Base-by-base conservation (phyloP, 2,113 vertebrate genomes). In the Coptodon bakossiorum region DNA sequence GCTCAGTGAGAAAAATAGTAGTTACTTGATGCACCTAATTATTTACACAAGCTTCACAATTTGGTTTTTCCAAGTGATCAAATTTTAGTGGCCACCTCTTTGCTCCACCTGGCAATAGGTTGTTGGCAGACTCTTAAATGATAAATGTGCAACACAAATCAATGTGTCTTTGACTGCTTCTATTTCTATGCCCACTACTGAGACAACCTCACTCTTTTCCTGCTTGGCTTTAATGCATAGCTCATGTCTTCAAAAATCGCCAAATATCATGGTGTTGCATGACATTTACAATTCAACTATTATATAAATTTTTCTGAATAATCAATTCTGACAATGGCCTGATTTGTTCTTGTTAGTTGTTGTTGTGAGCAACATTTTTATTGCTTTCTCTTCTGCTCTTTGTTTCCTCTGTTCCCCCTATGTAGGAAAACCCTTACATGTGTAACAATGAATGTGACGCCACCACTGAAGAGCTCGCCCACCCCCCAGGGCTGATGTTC, bases 381-480 rank as follows among this genome's bases (percentile, higher is more conserved):
- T 86, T 16, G 1, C 8, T 50, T 53, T 68, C 36, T 76, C 56
- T 2, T 85, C 16, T 86, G 3, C 90, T 89, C 94, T 90, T 93
- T 83, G 14, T 59, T 31, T 84, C 19, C 86, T 96, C 43, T 76
- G 24, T 48, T 78, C 86, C 94, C 85, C 88, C 9, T 83, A 81
- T 95, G 53, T 80, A 99, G 98, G 98, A 99, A 80, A 99, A 99
- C 94, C 99, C 98, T 13, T 99, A 99, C 96, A 99, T 99, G 99
- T 99, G 99, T 95, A 99, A 99, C 95, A 99, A 99, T 13, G 99
- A 99, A 95, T 99, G 98, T 92, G 98, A 99, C 13, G 98, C 98
- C 1, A 97, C 88, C 86, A 99, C 98, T 13, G 98, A 98, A 1
- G 98, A 99, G 89, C 96, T 99, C 66, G 98, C 99, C 53, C 99